Percentiles rank a stretch among this genome's conserved stretches.
phyloP scores from a whole-genome alignment of 2,888 invertebrate genomes.

The Helleia helle region DNA sequence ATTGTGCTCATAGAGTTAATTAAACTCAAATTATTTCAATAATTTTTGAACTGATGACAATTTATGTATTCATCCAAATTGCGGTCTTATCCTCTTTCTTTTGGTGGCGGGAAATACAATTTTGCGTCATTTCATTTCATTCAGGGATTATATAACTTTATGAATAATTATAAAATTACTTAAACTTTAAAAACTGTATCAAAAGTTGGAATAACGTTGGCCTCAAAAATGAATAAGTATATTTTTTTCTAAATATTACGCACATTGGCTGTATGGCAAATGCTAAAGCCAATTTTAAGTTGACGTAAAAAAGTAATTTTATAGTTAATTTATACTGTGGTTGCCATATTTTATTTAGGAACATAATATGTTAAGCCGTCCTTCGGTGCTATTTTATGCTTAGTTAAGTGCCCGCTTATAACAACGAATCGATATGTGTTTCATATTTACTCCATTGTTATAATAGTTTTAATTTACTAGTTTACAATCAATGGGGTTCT shows the following conservation, averaged over 20 bases:
- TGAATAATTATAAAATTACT: constrained; percentile 10
- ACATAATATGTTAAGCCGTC: constrained; percentile 43
- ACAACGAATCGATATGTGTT: constrained; percentile 67
- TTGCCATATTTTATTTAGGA: constrained; percentile 55
- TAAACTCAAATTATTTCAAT: no score
- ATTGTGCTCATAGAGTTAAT: no score
- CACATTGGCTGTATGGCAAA: background rate
- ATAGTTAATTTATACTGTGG: constrained; percentile 24
- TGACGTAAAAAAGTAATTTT: background rate
- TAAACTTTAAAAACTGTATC: no score
- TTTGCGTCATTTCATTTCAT: constrained; percentile 14
- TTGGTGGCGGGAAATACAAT: constrained; percentile 45
- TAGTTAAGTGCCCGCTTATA: constrained; percentile 28
- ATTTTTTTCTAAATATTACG: no score
- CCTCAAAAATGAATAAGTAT: no score
- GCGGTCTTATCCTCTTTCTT: constrained; percentile 19
- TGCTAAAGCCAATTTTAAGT: background rate
- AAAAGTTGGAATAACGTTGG: no score
- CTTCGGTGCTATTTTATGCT: constrained; percentile 51
- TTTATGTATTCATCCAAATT: no score
- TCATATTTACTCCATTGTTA: constrained; percentile 67
- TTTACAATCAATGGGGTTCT: constrained; percentile 65
- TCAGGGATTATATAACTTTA: constrained; percentile 6
- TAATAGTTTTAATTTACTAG: constrained; percentile 35
- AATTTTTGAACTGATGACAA: no score